Evolutionary conservation across 2,888 invertebrate genomes (phyloP), one percentile per base, ranked within the genome.

Genomic region (Agrotis ipsilon): DNA sequence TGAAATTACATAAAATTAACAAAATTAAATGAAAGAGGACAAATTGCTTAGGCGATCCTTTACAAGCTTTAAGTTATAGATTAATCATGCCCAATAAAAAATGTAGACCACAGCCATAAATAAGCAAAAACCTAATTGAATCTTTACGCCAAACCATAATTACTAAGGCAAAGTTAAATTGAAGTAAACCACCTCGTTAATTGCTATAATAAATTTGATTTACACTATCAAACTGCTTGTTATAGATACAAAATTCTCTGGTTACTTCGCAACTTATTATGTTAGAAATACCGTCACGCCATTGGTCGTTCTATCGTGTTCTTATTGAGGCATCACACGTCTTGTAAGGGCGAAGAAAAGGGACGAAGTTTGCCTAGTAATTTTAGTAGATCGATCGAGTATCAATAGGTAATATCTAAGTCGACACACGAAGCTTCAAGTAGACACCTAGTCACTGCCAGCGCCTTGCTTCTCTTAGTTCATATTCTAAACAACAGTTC

Each of bases 171-270:
- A 46, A 52, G 46, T 46, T 61, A 48, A 61, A 64, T 70, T 48
- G 27, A 16, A 77, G 43, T 57, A 27, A 27, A 69, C 27, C 55
- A 60, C 54, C 16, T 45, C 19, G 32, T 24, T 62, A 64, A 75
- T 70, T 65, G 19, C 46, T 3, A 4, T 57, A 21, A 60, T 77
- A 64, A 65, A 64, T n/a, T 61, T 51, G 43, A 70, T 77, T 75
- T 60, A 64, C 46, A 39, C 18, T 43, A 21, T 19, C 32, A 54
- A 49, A 55, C 21, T 1, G n/a, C 18, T 61, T n/a, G 32, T 6
- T n/a, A 55, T 45, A 6, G 18, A 6, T 68, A 57, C 21, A 48
- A 43, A 48, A 48, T 64, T 27, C 24, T 52, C 18, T 4, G n/a
- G 19, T 54, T 27, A 27, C 39, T 52, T 57, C 24, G n/a, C 13